These are phyloP conservation scores for Pelodytes ibericus DNA, from an alignment of 2,797 vertebrate species.

Conservation along the genomic window DNA sequence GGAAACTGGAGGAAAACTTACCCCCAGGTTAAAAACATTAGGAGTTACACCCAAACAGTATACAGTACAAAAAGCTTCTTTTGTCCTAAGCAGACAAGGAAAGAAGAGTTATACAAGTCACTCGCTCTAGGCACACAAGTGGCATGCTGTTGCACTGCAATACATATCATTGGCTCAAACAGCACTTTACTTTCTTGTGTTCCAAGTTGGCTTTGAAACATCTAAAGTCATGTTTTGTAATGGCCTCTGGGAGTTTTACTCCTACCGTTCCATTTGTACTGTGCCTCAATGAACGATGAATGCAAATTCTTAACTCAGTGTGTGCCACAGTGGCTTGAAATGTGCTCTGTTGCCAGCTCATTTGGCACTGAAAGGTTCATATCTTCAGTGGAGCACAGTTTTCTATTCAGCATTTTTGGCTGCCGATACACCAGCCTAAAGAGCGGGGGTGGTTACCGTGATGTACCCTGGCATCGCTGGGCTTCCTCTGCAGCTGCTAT, in stretches of 20 bases:
- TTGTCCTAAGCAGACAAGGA: neutral
- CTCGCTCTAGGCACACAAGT: neutral
- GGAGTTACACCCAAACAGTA: neutral
- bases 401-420: slow-evolving; percentile 57
- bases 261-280: slow-evolving; percentile 1
- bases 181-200: neutral
- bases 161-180: neutral
- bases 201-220: neutral
- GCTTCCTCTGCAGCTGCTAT: slow-evolving; percentile 78
- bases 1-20: neutral
- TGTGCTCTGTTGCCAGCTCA: slow-evolving; percentile 28
- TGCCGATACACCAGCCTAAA: slow-evolving; percentile 50
- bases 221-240: slow-evolving; percentile 17
- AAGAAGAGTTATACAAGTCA: neutral
- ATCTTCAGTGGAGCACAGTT: slow-evolving; percentile 44
- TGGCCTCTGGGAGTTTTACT: neutral
- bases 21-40: slow-evolving; percentile 1
- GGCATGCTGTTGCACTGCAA: neutral
- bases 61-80: slow-evolving; percentile 1
- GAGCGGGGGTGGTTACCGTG: slow-evolving; percentile 59
- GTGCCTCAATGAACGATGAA: slow-evolving; percentile 18
- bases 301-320: slow-evolving; percentile 24
- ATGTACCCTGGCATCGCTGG: slow-evolving; percentile 71
- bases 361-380: slow-evolving; percentile 42
- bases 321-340: slow-evolving; percentile 20